Evolutionary conservation across 2,797 vertebrate species (phyloP), one percentile per base, ranked within the genome.

Genomic region (Caiman crocodilus): DNA sequence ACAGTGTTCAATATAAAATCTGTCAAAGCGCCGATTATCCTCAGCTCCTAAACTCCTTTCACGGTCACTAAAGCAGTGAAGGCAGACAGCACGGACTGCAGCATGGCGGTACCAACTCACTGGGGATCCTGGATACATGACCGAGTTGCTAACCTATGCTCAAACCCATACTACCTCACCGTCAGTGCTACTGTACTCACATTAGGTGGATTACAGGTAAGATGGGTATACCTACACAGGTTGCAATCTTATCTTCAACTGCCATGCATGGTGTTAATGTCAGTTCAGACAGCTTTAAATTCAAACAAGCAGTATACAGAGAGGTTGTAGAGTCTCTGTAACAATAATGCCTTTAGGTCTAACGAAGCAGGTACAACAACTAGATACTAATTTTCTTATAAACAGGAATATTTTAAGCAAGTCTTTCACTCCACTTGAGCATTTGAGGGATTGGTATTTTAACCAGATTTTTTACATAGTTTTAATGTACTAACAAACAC

Each of bases 81-180:
- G 60, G 20, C 69, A 63, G 79, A 50, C 79, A 59, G 85, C 82
- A 28, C 64, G 12, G 84, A 71, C 80, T 81, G 5, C 65, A 75
- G 63, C 32, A 60, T 35, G 77, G 58, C 60, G 55, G 5, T 0
- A 3, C 7, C 14, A 42, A 63, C 56, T 84, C 93, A 64, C 63
- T 82, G 84, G 50, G 60, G 6, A 32, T 14, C 67, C 58, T 0
- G 32, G 26, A 77, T n/a, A 11, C 30, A 50, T 56, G 67, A 1
- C 7, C 25, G 25, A 61, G 60, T 26, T 61, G 60, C 23, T 25
- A 26, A 26, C 23, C 75, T 64, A 28, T 4, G 21, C 71, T 28
- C 6, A 76, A 71, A 1, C 26, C 82, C 11, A 2, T 56, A 30
- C 56, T n/a, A 23, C n/a, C 0, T 0, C 15, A n/a, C 2, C 56